A percentile compares a stretch with the other conserved stretches of the same genome.
Conservation (phyloP, 2,113 vertebrate genomes). For the Erythrocercus mccallii region DNA sequence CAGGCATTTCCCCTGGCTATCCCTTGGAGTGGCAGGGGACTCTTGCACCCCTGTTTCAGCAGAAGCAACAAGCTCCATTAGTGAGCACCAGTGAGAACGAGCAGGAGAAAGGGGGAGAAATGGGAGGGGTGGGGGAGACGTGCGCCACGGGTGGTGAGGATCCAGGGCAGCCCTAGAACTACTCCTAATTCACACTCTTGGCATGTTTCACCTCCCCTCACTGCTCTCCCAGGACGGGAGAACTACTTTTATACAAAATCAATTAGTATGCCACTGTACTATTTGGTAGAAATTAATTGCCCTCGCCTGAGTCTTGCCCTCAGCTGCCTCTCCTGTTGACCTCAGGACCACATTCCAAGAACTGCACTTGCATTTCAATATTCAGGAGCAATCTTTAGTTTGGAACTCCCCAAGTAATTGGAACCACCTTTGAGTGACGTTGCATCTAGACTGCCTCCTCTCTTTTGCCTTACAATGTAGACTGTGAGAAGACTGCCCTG, state of each 20-base stretch:
- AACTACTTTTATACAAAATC: neutral
- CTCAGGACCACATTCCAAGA: neutral
- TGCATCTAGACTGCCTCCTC: neutral
- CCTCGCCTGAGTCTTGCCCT: neutral
- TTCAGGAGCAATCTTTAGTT: neutral
- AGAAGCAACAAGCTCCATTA: neutral
- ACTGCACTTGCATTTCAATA: neutral
- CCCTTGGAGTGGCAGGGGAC: neutral
- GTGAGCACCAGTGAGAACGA: fast-evolving
- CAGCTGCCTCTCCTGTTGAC: neutral
- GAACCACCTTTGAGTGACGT: neutral
- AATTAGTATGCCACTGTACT: neutral
- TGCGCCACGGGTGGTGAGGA: neutral
- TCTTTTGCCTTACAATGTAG: neutral
- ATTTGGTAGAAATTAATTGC: neutral
- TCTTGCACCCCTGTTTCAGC: neutral
- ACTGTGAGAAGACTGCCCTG: neutral
- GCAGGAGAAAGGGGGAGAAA: neutral
- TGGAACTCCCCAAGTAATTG: neutral
- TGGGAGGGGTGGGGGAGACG: neutral
- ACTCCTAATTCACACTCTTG: neutral
- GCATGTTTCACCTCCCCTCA: neutral
- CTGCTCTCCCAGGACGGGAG: neutral
- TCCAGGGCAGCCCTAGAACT: neutral
- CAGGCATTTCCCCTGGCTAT: neutral